A percentile compares a stretch with the other conserved stretches of the same genome.
phyloP scores from a whole-genome alignment of 2,113 vertebrate species.

The Cryptomyrus ogoouensis region DNA sequence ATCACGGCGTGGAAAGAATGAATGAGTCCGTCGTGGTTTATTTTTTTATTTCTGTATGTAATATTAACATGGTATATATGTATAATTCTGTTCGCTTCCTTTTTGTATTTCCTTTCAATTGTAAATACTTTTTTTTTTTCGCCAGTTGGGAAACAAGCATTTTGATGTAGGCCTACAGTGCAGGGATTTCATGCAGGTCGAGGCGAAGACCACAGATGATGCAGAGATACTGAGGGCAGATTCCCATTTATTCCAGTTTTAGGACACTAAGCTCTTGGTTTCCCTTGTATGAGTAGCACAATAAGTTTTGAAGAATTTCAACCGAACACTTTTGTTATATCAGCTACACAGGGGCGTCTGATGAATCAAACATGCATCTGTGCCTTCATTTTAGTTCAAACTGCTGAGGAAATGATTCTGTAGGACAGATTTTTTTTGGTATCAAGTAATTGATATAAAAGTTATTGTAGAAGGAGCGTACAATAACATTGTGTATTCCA shows the following conservation, averaged over 20 bases:
- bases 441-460: neutral
- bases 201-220: neutral
- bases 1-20: neutral
- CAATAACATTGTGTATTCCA: neutral
- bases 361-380: constrained; percentile 4
- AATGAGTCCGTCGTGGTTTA: constrained; percentile 2
- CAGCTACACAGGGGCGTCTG: constrained; percentile 1
- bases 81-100: neutral
- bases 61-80: constrained; percentile 24
- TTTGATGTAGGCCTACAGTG: neutral
- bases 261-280: neutral
- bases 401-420: neutral
- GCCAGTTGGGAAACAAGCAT: neutral
- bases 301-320: neutral
- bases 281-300: neutral
- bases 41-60: constrained; percentile 20
- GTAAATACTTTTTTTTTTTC: neutral
- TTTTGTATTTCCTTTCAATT: constrained; percentile 11
- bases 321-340: neutral
- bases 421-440: neutral
- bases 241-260: neutral
- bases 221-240: neutral
- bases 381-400: constrained; percentile 17
- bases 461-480: neutral
- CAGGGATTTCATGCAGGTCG: neutral